Base-by-base conservation (phyloP, 2,797 vertebrate species). In the Stomatorhinus walkeri region DNA sequence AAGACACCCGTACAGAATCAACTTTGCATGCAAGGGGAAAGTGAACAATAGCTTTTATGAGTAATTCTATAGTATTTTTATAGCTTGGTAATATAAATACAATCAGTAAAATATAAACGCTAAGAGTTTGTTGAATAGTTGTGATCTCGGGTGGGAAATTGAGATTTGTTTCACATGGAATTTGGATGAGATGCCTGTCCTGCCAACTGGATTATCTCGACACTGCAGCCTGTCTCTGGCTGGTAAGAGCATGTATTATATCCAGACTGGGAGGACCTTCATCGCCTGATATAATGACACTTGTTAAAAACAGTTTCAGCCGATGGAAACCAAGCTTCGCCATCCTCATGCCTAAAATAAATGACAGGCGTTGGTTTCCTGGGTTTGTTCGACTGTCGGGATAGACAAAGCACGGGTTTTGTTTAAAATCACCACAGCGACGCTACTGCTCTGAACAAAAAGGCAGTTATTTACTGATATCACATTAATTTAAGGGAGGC, bases 331-430 rank as follows among this genome's bases (percentile, higher is more conserved):
- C 92, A 86, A 68, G 32, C 87, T 92, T 89, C 89, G 36, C 85
- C 59, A 46, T 24, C 61, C 10, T 22, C 79, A 81, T 32, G 91
- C 91, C 93, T 90, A 2, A 61, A 72, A 91, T 92, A 91, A 91
- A 94, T 92, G 91, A 94, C 92, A 90, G 89, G 91, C 89, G 93
- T 92, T 93, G 92, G 92, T 90, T 93, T 93, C 91, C 93, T 93
- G 91, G 92, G 89, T 51, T 88, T 92, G 91, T 92, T 90, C 12
- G 4, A 52, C 48, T 93, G 92, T 92, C 88, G 89, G 94, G 91
- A 93, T 91, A 93, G 93, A 94, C 93, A 94, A 93, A 93, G 93
- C 91, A 92, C 2, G 9, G 24, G 2, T 28, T 52, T 89, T 88
- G 76, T 68, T 89, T 85, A 10, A 72, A 61, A 46, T n/a, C 8